Percentiles rank a stretch among this genome's conserved stretches.
Evolutionary conservation across 2,113 vertebrate genomes (phyloP).

Genomic region (Nycticryphes semicollaris): DNA sequence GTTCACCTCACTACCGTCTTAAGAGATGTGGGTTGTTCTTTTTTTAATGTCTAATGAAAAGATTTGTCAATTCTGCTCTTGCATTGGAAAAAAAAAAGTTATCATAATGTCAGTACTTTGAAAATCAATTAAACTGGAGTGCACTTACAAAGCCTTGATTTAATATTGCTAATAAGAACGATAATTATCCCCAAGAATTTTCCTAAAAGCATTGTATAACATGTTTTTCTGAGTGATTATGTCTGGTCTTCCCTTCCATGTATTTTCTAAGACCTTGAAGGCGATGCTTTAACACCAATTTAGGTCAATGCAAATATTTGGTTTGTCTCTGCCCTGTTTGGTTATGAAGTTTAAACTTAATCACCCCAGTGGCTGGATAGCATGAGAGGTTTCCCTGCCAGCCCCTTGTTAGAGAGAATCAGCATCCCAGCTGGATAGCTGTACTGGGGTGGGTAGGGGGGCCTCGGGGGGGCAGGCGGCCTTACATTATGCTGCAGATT

Average conservation of each 20-base stretch:
- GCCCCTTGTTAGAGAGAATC: background rate
- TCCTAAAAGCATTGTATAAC: background rate
- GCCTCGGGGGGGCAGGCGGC: too few relatives aligned
- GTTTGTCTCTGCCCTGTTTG: constrained; percentile 57
- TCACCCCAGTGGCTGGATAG: background rate
- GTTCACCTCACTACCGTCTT: background rate
- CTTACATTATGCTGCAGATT: background rate
- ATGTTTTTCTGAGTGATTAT: background rate
- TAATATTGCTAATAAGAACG: background rate
- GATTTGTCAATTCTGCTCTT: background rate
- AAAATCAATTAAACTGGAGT: background rate
- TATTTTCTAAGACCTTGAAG: constrained; percentile 1
- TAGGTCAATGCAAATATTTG: constrained; percentile 56
- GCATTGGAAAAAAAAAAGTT: background rate
- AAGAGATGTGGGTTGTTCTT: background rate
- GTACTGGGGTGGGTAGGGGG: background rate
- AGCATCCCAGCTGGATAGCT: background rate
- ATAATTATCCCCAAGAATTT: background rate
- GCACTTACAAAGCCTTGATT: background rate
- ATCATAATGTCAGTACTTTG: background rate
- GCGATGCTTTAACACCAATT: background rate
- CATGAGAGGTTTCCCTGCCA: background rate
- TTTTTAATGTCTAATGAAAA: background rate
- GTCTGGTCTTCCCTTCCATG: background rate
- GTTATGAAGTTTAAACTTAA: constrained; percentile 39